Percentiles rank a stretch among this genome's conserved stretches.
Conservation (phyloP, 2,888 invertebrate species). For the Limnephilus rhombicus region DNA sequence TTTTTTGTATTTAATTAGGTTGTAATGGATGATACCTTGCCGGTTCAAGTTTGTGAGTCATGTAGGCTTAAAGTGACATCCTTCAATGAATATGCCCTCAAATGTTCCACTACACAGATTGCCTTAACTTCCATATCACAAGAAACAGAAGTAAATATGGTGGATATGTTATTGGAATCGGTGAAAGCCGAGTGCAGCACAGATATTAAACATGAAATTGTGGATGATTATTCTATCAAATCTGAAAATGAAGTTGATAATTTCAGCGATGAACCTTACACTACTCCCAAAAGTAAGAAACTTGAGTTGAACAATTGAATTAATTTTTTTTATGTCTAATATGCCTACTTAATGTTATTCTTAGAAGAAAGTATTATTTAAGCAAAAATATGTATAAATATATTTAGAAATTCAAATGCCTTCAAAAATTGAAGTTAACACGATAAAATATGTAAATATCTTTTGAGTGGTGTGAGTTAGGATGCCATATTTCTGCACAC, state of each 20-base stretch:
- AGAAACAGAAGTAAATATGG: neutral
- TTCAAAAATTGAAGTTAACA: too few species aligned
- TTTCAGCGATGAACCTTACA: neutral
- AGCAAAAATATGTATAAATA: too few species aligned
- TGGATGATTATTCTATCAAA: neutral
- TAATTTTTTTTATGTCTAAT: neutral
- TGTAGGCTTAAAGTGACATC: neutral
- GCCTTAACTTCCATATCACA: neutral
- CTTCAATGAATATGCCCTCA: slow-evolving; percentile 18
- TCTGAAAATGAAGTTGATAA: slow-evolving; percentile 5
- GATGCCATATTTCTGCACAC: too few species aligned
- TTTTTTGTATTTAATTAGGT: neutral
- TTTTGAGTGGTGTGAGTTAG: too few species aligned
- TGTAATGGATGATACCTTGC: neutral
- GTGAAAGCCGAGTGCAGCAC: neutral
- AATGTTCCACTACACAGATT: slow-evolving; percentile 3
- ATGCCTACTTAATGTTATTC: too few species aligned
- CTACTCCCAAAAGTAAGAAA: neutral
- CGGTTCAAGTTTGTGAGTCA: slow-evolving; percentile 10
- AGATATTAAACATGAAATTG: neutral
- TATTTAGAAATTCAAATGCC: too few species aligned
- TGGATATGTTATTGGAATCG: neutral
- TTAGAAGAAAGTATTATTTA: too few species aligned
- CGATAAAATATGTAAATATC: too few species aligned
- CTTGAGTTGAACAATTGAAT: neutral